Evolutionary conservation across 2,797 vertebrate genomes (phyloP).

Genomic region (Chromis chromis): DNA sequence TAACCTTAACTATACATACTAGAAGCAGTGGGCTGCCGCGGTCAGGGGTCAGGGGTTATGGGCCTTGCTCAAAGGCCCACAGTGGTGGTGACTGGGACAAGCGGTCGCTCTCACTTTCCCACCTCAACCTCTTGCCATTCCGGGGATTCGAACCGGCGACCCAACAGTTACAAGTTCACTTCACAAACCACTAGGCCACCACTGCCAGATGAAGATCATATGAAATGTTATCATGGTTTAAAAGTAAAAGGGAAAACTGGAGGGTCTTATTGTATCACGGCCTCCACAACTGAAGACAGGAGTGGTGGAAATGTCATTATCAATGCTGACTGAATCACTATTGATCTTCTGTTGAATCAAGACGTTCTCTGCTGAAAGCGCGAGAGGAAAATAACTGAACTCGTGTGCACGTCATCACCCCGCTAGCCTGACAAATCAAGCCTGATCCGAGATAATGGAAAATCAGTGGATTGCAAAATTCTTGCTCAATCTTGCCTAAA

Average conservation of each 20-base stretch:
- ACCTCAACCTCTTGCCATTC: too few species aligned
- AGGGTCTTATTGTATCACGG: too few species aligned
- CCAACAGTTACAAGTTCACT: too few species aligned
- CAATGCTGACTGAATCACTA: conserved; percentile 20
- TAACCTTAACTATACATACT: too few species aligned
- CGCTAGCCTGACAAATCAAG: conserved; percentile 17
- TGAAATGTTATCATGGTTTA: background rate
- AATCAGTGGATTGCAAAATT: conserved; percentile 18
- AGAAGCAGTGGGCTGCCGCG: too few species aligned
- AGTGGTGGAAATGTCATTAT: background rate
- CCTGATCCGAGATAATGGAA: conserved; percentile 13
- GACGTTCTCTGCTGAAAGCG: conserved; percentile 18
- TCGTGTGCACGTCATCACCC: conserved; percentile 1
- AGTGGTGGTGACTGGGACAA: too few species aligned
- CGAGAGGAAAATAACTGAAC: conserved; percentile 34
- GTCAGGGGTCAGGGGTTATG: too few species aligned
- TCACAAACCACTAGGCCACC: too few species aligned
- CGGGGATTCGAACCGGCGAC: too few species aligned
- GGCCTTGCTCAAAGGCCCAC: too few species aligned
- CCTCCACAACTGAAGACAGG: background rate
- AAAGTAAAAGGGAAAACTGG: background rate
- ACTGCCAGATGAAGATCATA: too few species aligned
- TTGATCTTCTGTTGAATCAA: conserved; percentile 31
- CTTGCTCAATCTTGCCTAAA: background rate
- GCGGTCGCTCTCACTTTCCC: too few species aligned